phyloP scores from a whole-genome alignment of 1,140 invertebrate genomes.

The Chionoecetes opilio region DNA sequence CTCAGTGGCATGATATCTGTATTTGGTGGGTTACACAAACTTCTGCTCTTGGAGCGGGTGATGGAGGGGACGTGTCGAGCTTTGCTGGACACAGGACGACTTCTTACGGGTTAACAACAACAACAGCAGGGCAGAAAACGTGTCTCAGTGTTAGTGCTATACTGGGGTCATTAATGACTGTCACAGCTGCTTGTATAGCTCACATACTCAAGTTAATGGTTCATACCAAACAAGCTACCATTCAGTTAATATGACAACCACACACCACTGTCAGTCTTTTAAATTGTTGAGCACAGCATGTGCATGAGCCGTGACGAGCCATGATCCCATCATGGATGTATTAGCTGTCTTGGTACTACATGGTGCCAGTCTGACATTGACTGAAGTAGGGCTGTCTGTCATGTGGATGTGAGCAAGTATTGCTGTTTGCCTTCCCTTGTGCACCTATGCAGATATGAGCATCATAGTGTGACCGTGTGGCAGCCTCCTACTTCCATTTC shows the following conservation, averaged over 20 bases:
- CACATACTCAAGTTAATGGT: constrained; percentile 63
- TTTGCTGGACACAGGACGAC: constrained; percentile 76
- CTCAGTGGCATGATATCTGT: constrained; percentile 70
- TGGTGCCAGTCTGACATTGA: constrained; percentile 65
- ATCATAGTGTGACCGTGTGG: constrained; percentile 54
- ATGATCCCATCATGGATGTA: constrained; percentile 47
- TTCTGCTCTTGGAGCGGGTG: constrained; percentile 74
- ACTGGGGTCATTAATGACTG: constrained; percentile 72
- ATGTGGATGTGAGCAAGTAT: constrained; percentile 53
- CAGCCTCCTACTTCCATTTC: not conserved
- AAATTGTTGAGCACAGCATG: constrained; percentile 65
- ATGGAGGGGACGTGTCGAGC: constrained; percentile 74
- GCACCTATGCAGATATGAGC: constrained; percentile 42
- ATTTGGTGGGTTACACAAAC: constrained; percentile 77
- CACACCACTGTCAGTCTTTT: constrained; percentile 67
- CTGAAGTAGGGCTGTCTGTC: constrained; percentile 65
- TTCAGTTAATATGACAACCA: constrained; percentile 66
- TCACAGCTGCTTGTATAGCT: constrained; percentile 67
- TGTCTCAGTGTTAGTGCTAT: constrained; percentile 74
- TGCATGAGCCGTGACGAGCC: constrained; percentile 62
- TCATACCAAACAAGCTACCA: constrained; percentile 68
- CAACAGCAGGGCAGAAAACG: constrained; percentile 72
- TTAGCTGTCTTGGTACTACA: constrained; percentile 66
- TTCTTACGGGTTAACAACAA: constrained; percentile 78
- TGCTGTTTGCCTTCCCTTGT: constrained; percentile 65